A percentile compares a stretch with the other conserved stretches of the same genome.
Conservation (phyloP, 2,888 invertebrate species). For the Timema cristinae region DNA sequence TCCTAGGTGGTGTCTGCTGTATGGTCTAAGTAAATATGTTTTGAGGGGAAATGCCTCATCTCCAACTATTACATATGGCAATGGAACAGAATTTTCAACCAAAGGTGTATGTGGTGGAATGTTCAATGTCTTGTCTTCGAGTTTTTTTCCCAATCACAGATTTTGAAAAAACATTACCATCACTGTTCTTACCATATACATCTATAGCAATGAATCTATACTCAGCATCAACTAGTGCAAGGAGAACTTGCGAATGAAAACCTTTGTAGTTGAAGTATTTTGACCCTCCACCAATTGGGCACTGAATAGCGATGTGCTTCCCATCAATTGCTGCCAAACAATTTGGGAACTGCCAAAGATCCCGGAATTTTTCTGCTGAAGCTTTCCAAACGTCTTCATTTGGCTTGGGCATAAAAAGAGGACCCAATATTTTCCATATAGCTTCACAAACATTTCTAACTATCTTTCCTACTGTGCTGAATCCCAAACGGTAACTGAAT, state of each 20-base stretch:
- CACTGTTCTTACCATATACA: conserved; percentile 21
- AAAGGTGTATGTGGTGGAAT: conserved; percentile 10
- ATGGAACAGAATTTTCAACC: background rate
- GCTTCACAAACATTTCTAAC: background rate
- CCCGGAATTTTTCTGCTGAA: conserved; percentile 35
- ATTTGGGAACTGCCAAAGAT: conserved; percentile 40
- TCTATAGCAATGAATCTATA: conserved; percentile 18
- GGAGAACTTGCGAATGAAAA: conserved; percentile 37
- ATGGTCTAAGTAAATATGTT: conserved; percentile 16
- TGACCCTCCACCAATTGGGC: conserved; percentile 36
- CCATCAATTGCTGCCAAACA: conserved; percentile 39
- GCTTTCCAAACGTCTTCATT: conserved; percentile 36
- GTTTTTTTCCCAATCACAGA: conserved; percentile 17
- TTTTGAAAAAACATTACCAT: conserved; percentile 11
- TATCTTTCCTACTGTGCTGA: background rate
- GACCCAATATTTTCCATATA: background rate
- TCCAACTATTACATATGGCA: conserved; percentile 19
- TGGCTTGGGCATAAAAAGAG: background rate
- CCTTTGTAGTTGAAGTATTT: conserved; percentile 40
- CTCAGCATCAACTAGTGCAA: conserved; percentile 17
- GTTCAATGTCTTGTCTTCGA: conserved; percentile 10
- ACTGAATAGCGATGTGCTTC: no score
- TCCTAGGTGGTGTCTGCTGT: background rate
- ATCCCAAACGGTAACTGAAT: conserved; percentile 14
- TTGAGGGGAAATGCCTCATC: conserved; percentile 18